A percentile compares a stretch with the other conserved stretches of the same genome.
Conservation (phyloP, 2,113 vertebrate genomes). For the Scalopus aquaticus region DNA sequence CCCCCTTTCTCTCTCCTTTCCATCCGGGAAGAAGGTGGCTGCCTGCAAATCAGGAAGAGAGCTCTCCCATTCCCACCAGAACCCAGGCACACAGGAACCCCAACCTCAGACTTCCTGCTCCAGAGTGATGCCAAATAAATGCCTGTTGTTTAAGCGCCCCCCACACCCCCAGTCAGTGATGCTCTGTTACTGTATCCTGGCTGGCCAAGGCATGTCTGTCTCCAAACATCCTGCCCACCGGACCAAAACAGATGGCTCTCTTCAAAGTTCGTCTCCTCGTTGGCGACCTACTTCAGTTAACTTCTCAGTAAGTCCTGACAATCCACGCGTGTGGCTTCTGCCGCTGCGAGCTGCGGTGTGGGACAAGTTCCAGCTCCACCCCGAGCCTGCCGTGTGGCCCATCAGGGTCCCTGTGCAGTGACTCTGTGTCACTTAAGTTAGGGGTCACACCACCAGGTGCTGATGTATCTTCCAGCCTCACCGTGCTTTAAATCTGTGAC, state of each 20-base stretch:
- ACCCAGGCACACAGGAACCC: neutral
- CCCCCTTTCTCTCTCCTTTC: neutral
- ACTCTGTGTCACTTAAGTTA: neutral
- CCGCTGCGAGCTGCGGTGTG: neutral
- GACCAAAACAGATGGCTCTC: neutral
- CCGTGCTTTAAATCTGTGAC: neutral
- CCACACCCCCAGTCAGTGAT: neutral
- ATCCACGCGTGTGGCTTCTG: neutral
- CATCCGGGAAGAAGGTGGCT: neutral
- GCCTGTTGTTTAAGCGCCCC: neutral
- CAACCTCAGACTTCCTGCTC: neutral
- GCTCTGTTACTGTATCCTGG: neutral
- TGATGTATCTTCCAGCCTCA: neutral
- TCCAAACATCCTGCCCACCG: neutral
- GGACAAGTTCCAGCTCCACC: neutral
- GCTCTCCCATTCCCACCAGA: neutral
- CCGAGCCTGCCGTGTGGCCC: neutral
- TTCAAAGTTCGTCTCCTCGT: neutral
- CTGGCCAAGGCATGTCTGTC: neutral
- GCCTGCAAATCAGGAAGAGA: neutral
- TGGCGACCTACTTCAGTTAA: neutral
- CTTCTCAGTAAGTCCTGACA: neutral
- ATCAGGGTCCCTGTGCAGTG: neutral
- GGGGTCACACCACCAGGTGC: neutral
- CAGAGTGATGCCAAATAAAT: neutral